Evolutionary conservation across 2,113 vertebrate genomes (phyloP), one percentile per base, ranked within the genome.

Genomic region (Okapia johnstoni): DNA sequence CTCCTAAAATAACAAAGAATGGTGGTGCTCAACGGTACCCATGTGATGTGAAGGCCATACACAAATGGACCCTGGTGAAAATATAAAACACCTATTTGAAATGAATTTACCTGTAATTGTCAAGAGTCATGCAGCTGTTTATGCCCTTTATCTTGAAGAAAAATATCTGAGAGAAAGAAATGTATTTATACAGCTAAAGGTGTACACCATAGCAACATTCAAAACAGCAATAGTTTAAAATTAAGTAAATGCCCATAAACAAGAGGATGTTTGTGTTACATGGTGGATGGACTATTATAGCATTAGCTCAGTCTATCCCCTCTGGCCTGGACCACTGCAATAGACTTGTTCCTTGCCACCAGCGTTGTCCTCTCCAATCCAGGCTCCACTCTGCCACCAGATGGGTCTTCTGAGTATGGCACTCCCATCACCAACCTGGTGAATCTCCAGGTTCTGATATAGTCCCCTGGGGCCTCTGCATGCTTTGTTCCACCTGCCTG

Each of bases 1-100:
- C 17, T 92, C 88, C 93, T 61, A 36, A 85, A 61, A 79, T n/a
- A 85, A 87, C 63, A 77, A 76, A 94, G 13, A 96, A 86, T 50
- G 84, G 30, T 52, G 58, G 14, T 16, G 43, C 30, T 92, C 83
- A 80, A 0, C 23, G 55, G 79, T 55, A 46, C 50, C 88, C 52
- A 3, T 6, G 60, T 43, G 36, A 46, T 19, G 7, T 33, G 19
- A 80, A 77, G 85, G 33, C 17, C 55, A 28, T 11, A 73, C 36
- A 90, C 25, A 28, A 28, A 85, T 1, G 4, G 19, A 66, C 43
- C 25, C 43, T 70, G 58, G 58, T 43, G 66, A 60, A 85, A 88
- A 85, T 30, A 54, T 15, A 66, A 52, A 88, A 94, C 93, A 58
- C 19, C 19, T 61, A 43, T 50, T 77, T 54, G 85, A 92, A 90